Evolutionary conservation across 2,797 vertebrate genomes (phyloP).

Genomic region (Benthosema pterotum): DNA sequence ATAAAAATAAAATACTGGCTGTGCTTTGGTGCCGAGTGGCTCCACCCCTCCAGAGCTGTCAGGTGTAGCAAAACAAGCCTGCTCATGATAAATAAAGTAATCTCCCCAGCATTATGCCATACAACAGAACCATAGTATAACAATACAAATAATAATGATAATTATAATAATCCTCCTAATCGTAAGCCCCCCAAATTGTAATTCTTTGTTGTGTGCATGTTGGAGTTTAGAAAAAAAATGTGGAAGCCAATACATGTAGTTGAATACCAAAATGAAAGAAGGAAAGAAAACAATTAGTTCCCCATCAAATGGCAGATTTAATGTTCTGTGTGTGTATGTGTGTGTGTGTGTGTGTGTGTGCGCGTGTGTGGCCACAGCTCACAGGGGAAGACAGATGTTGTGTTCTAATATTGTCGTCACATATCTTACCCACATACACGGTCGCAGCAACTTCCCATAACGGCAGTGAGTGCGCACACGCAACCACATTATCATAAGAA

Average conservation of each 20-base stretch:
- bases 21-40: slow-evolving; percentile 38
- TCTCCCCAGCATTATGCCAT: slow-evolving; percentile 61
- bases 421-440: background rate
- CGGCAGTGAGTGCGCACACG: too few relatives aligned
- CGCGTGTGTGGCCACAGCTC: slow-evolving; percentile 5
- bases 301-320: slow-evolving; percentile 3
- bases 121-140: slow-evolving; percentile 54
- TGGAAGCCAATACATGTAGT: slow-evolving; percentile 12
- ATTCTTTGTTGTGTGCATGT: slow-evolving; percentile 28
- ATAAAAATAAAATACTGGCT: slow-evolving; percentile 41
- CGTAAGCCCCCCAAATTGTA: slow-evolving; percentile 66
- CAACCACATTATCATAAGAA: too few relatives aligned
- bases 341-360: background rate
- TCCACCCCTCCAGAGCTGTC: slow-evolving; percentile 6
- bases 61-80: slow-evolving; percentile 32
- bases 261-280: background rate
- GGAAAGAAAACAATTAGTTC: background rate
- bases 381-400: background rate
- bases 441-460: too few relatives aligned
- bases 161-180: slow-evolving; percentile 57
- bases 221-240: slow-evolving; percentile 28
- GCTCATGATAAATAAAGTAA: slow-evolving; percentile 71
- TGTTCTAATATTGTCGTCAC: background rate
- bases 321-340: too few relatives aligned
- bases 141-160: slow-evolving; percentile 21